Conservation (phyloP, 1,140 invertebrate species). For the Drosophila takahashii region DNA sequence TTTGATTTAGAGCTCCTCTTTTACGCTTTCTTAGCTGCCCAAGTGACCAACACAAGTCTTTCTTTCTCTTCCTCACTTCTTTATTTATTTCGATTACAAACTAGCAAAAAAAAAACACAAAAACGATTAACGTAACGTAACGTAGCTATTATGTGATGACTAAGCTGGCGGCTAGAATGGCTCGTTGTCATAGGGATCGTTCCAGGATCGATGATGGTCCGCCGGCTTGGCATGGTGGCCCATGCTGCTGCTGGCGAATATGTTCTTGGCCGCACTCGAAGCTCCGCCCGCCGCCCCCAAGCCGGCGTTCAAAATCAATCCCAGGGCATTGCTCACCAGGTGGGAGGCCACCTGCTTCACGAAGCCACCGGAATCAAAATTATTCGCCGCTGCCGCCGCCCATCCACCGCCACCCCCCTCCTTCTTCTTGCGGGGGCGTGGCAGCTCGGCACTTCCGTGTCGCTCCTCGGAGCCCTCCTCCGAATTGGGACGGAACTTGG, state of each 20-base stretch:
- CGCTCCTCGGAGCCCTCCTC: conserved; percentile 56
- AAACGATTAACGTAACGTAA: conserved; percentile 18
- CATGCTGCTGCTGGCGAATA: conserved; percentile 75
- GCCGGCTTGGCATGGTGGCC: conserved; percentile 32
- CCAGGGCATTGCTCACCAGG: conserved; percentile 72
- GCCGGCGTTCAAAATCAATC: conserved; percentile 75
- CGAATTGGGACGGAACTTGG: conserved; percentile 59
- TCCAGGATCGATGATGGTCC: conserved; percentile 40
- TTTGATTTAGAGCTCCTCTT: conserved; percentile 31
- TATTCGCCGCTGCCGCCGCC: conserved; percentile 14
- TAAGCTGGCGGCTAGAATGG: conserved; percentile 22
- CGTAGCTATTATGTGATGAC: neutral
- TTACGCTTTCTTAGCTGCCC: conserved; percentile 66
- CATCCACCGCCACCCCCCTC: conserved; percentile 33
- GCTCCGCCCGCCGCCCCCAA: conserved; percentile 76
- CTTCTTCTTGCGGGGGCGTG: conserved; percentile 38
- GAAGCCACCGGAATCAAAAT: conserved; percentile 76
- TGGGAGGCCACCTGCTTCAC: conserved; percentile 77
- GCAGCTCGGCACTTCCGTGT: conserved; percentile 53
- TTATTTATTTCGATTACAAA: conserved; percentile 31
- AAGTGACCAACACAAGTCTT: conserved; percentile 48
- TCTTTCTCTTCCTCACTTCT: conserved; percentile 6
- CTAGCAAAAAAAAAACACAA: conserved; percentile 38
- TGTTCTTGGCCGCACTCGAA: conserved; percentile 64
- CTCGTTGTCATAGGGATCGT: conserved; percentile 17